These are phyloP conservation scores for Misgurnus mizolepis DNA, from an alignment of 2,113 vertebrate species.

Conservation along the genomic window DNA sequence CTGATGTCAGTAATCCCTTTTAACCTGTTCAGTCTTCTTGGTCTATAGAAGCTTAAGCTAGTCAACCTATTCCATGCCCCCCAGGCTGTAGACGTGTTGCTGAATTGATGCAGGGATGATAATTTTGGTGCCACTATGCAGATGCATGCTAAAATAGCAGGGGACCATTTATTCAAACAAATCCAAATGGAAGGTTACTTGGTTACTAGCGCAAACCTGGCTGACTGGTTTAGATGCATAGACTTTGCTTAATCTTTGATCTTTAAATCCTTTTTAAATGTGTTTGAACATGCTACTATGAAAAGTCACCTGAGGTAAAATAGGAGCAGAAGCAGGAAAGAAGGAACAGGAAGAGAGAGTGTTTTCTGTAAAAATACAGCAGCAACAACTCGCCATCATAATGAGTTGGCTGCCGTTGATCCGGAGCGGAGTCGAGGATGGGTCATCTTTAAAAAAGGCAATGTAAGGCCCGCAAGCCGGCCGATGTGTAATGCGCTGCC, in stretches of 20 bases:
- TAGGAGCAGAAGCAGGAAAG: conserved; percentile 7
- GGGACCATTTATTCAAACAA: neutral
- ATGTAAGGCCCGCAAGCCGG: conserved; percentile 10
- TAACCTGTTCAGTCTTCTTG: conserved; percentile 24
- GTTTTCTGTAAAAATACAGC: conserved; percentile 8
- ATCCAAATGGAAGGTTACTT: conserved; percentile 5
- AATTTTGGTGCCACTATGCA: neutral
- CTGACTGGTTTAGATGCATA: conserved; percentile 1
- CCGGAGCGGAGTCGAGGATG: conserved; percentile 39
- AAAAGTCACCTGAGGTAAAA: conserved; percentile 13
- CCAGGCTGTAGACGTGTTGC: conserved; percentile 29
- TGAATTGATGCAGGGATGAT: neutral
- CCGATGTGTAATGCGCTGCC: neutral
- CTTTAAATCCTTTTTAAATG: conserved; percentile 30
- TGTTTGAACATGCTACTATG: conserved; percentile 38
- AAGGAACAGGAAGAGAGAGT: conserved; percentile 2
- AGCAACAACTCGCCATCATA: neutral
- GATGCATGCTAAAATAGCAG: conserved; percentile 10
- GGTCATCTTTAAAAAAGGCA: conserved; percentile 67
- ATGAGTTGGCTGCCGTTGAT: conserved; percentile 23
- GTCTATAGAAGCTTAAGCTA: conserved; percentile 7
- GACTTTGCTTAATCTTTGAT: neutral
- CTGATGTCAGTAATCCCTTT: conserved; percentile 36
- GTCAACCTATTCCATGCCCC: conserved; percentile 1
- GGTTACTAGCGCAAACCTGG: neutral